Conservation (phyloP, 2,888 invertebrate genomes). For the Erynnis tages region DNA sequence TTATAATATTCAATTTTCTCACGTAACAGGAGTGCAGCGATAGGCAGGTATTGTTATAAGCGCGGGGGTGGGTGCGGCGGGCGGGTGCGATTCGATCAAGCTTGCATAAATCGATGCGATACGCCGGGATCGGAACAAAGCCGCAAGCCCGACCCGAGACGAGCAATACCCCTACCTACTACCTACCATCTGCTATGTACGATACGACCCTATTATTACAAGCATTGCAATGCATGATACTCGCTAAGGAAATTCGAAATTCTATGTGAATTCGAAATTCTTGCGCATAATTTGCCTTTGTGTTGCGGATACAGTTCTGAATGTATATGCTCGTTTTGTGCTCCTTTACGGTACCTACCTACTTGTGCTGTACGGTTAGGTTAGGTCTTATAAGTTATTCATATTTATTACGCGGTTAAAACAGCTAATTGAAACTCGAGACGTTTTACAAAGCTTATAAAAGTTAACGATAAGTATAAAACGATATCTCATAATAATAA, state of each 20-base stretch:
- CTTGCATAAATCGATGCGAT: conserved; percentile 79
- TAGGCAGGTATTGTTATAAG: conserved; percentile 58
- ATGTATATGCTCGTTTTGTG: conserved; percentile 11
- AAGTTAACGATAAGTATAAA: background rate
- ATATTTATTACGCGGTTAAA: background rate
- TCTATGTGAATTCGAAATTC: conserved; percentile 28
- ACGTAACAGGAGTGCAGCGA: conserved; percentile 46
- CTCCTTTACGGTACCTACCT: conserved; percentile 3
- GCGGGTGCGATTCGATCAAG: conserved; percentile 62
- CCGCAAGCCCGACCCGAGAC: conserved; percentile 57
- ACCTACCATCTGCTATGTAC: conserved; percentile 36
- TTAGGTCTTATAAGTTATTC: no score
- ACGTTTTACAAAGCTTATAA: background rate
- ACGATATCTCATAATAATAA: background rate
- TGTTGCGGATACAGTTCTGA: conserved; percentile 18
- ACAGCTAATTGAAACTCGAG: background rate
- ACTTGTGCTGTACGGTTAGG: background rate
- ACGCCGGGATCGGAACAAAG: conserved; percentile 74
- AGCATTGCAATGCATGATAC: conserved; percentile 31
- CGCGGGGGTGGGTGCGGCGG: conserved; percentile 35
- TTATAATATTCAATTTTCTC: conserved; percentile 45
- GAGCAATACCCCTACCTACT: conserved; percentile 34
- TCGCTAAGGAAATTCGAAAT: conserved; percentile 28
- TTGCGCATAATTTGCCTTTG: conserved; percentile 27
- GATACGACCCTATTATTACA: conserved; percentile 36